phyloP scores from a whole-genome alignment of 2,888 invertebrate species.

The Andrena haemorrhoa region DNA sequence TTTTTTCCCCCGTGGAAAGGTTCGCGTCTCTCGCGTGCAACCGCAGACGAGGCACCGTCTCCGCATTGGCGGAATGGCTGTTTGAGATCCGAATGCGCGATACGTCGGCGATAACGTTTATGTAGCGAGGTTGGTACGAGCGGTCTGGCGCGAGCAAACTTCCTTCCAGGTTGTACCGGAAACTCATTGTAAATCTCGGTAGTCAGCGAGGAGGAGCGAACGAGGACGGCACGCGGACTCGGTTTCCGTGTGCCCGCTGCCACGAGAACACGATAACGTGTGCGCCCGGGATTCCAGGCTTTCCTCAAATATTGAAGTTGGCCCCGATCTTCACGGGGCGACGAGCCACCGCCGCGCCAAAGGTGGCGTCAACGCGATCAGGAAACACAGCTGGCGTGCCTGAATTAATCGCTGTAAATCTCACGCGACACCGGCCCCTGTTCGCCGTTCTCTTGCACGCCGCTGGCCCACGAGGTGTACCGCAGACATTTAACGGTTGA shows the following conservation, averaged over 20 bases:
- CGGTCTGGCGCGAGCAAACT: constrained; percentile 80
- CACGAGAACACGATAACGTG: constrained; percentile 64
- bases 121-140: constrained; percentile 71
- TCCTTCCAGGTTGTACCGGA: constrained; percentile 82
- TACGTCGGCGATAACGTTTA: constrained; percentile 75
- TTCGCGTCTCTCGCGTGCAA: constrained; percentile 61
- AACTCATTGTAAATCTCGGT: constrained; percentile 84
- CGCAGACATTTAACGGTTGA: constrained; percentile 53
- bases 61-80: constrained; percentile 74
- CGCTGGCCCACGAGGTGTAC: constrained; percentile 18
- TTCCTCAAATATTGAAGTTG: constrained; percentile 79
- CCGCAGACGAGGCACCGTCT: constrained; percentile 61
- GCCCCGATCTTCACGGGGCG: constrained; percentile 72
- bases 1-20: constrained; percentile 48
- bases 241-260: constrained; percentile 64
- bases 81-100: constrained; percentile 75
- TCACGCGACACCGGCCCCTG: constrained; percentile 50
- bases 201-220: constrained; percentile 68
- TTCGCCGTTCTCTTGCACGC: constrained; percentile 36
- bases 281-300: constrained; percentile 64
- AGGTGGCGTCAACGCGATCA: constrained; percentile 67
- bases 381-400: constrained; percentile 65
- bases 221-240: constrained; percentile 48
- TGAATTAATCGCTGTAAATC: constrained; percentile 72
- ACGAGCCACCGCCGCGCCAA: constrained; percentile 43